Evolutionary conservation across 2,888 invertebrate species (phyloP).

Genomic region (Synergus umbraculus): DNA sequence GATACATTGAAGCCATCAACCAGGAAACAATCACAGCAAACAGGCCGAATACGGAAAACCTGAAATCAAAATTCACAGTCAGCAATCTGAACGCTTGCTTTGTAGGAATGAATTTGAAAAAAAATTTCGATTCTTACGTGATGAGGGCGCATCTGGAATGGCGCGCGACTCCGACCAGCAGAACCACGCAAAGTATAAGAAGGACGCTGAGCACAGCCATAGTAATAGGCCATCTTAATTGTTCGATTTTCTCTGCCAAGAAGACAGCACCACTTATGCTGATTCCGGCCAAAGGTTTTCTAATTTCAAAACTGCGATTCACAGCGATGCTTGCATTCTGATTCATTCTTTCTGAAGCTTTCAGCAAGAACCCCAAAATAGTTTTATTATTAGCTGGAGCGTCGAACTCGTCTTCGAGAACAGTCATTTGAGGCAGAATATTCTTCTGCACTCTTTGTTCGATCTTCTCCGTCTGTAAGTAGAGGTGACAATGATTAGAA

Average conservation of each 20-base stretch:
- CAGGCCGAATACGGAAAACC: slow-evolving; percentile 90
- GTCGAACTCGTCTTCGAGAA: slow-evolving; percentile 87
- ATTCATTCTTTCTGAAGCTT: slow-evolving; percentile 84
- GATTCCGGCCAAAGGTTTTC: slow-evolving; percentile 85
- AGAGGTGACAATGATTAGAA: background rate
- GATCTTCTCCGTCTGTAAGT: slow-evolving; percentile 84
- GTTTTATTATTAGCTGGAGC: slow-evolving; percentile 88
- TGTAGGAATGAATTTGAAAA: background rate
- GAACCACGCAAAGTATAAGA: slow-evolving; percentile 91
- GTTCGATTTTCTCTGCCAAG: slow-evolving; percentile 86
- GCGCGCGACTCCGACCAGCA: slow-evolving; percentile 92
- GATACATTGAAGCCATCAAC: slow-evolving; percentile 92
- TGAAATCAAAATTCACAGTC: slow-evolving; percentile 61
- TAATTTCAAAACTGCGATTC: slow-evolving; percentile 87
- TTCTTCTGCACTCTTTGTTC: slow-evolving; percentile 86
- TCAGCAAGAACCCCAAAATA: slow-evolving; percentile 84
- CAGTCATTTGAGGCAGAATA: slow-evolving; percentile 84
- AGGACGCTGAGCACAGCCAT: slow-evolving; percentile 92
- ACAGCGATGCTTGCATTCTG: slow-evolving; percentile 88
- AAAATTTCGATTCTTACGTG: slow-evolving; percentile 78
- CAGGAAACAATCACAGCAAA: slow-evolving; percentile 93
- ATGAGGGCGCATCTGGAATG: slow-evolving; percentile 94
- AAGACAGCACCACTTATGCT: slow-evolving; percentile 82
- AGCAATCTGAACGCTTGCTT: background rate
- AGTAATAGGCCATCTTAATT: slow-evolving; percentile 91